A percentile compares a stretch with the other conserved stretches of the same genome.
Conservation (phyloP, 1,140 invertebrate genomes). For the Pissodes strobi region DNA sequence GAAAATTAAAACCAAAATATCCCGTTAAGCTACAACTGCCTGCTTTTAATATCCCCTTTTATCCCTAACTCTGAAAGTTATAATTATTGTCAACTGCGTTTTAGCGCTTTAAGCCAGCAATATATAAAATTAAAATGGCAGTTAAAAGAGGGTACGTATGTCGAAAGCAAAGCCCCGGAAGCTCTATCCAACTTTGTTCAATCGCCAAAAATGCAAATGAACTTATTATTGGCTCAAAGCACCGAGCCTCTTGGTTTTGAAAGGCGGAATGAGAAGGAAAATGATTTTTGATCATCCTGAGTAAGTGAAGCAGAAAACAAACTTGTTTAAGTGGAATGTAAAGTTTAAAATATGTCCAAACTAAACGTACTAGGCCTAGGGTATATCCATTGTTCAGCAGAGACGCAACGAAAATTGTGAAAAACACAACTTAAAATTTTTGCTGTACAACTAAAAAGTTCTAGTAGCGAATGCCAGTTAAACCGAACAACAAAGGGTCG, state of each 20-base stretch:
- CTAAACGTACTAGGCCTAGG: no score
- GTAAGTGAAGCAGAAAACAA: no score
- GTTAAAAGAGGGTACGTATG: constrained; percentile 33
- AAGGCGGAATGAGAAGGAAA: no score
- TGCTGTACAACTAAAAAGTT: no score
- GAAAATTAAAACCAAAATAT: constrained; percentile 31
- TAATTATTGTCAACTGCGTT: constrained; percentile 35
- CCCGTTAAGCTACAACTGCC: constrained; percentile 23
- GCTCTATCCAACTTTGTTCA: constrained; percentile 29
- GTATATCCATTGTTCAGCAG: no score
- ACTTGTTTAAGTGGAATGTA: no score
- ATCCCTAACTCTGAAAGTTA: constrained; percentile 30
- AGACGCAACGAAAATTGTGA: no score
- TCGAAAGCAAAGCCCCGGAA: constrained; percentile 23
- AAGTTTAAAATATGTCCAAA: no score
- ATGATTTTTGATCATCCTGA: no score
- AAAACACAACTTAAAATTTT: no score
- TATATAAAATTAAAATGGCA: constrained; percentile 34
- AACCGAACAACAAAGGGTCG: no score
- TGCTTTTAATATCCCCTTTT: constrained; percentile 29
- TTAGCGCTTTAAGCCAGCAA: constrained; percentile 26
- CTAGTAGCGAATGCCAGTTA: no score
- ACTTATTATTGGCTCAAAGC: constrained; percentile 25
- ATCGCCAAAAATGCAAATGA: constrained; percentile 35
- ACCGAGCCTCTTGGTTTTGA: not conserved